Percentiles rank a stretch among this genome's conserved stretches.
Conservation (phyloP, 2,797 vertebrate genomes). For the Triplophysa yarkandensis region DNA sequence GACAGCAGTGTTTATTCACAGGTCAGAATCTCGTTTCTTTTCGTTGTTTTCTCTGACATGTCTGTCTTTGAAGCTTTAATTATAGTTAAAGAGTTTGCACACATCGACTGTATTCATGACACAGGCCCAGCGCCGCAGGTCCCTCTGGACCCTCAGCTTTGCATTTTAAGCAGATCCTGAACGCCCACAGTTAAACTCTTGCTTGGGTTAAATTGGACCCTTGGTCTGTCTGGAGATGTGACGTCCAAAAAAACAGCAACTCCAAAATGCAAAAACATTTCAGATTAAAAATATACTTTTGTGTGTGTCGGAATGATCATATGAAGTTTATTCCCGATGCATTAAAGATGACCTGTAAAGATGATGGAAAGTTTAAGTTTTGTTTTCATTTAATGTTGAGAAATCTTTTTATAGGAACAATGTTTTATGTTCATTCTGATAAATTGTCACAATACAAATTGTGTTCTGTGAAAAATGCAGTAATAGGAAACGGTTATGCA, state of each 20-base stretch:
- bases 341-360: no score
- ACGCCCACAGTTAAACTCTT: slow-evolving; percentile 80
- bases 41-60: slow-evolving; percentile 59
- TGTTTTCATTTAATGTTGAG: no score
- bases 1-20: slow-evolving; percentile 52
- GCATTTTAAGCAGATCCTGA: slow-evolving; percentile 83
- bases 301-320: no score
- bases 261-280: slow-evolving; percentile 32
- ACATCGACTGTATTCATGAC: slow-evolving; percentile 72
- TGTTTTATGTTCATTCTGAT: no score
- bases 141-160: slow-evolving; percentile 71
- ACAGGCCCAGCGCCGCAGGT: slow-evolving; percentile 70
- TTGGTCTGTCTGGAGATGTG: slow-evolving; percentile 76
- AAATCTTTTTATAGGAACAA: no score
- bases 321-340: no score
- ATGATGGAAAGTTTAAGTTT: no score
- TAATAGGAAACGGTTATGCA: no score
- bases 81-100: slow-evolving; percentile 73
- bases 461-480: no score
- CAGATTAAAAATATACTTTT: slow-evolving; percentile 17
- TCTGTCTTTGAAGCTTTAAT: slow-evolving; percentile 77
- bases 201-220: slow-evolving; percentile 84
- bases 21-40: slow-evolving; percentile 47
- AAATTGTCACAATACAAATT: no score
- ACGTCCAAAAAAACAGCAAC: slow-evolving; percentile 75